phyloP scores from a whole-genome alignment of 2,113 vertebrate species.

The Rhea americana region DNA sequence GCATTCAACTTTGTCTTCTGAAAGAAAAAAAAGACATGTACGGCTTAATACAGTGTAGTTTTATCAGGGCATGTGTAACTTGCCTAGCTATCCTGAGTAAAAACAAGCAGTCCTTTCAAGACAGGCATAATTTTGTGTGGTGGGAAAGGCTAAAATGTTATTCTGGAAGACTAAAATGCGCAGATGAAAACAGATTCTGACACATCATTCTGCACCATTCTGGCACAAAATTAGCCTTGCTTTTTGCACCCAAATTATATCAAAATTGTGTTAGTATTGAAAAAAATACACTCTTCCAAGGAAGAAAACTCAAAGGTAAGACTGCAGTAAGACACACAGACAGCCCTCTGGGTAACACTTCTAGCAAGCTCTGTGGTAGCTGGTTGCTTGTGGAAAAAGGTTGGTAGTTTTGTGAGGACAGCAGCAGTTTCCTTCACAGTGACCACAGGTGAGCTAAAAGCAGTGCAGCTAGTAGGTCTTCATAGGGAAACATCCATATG shows the following conservation, averaged over 20 bases:
- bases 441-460: neutral
- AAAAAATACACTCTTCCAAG: neutral
- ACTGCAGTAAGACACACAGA: neutral
- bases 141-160: neutral
- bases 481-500: neutral
- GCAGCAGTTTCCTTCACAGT: neutral
- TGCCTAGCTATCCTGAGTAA: slow-evolving; percentile 34
- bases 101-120: slow-evolving; percentile 37
- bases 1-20: neutral
- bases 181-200: slow-evolving; percentile 48
- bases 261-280: neutral
- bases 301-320: neutral
- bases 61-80: neutral
- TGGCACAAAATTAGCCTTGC: neutral
- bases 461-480: neutral
- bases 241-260: neutral
- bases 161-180: slow-evolving; percentile 35
- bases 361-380: neutral
- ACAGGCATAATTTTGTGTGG: neutral
- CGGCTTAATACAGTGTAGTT: neutral
- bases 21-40: neutral
- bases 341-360: neutral
- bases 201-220: slow-evolving; percentile 5
- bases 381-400: neutral
- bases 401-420: neutral